Percentiles rank a stretch among this genome's conserved stretches.
Evolutionary conservation across 2,797 vertebrate genomes (phyloP).

Genomic region (Clarias laeviceps): DNA sequence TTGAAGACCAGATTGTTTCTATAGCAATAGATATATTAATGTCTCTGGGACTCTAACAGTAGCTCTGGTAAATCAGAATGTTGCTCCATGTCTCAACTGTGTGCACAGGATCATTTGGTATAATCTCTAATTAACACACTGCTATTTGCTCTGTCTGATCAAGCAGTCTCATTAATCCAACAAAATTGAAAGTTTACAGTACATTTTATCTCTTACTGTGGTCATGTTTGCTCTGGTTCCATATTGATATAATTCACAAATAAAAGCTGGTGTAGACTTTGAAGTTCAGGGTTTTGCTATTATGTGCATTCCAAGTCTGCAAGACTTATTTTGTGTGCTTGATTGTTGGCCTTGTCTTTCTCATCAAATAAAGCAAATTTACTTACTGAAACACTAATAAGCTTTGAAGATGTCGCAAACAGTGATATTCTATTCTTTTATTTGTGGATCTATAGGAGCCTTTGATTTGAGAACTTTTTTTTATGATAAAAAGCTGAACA

Average conservation of each 20-base stretch:
- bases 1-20: not conserved
- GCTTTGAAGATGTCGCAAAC: slow-evolving; percentile 44
- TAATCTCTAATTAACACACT: slow-evolving; percentile 82
- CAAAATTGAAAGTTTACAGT: slow-evolving; percentile 77
- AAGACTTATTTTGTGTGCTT: slow-evolving; percentile 37
- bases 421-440: slow-evolving; percentile 14
- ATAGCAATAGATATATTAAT: slow-evolving; percentile 42
- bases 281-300: slow-evolving; percentile 56
- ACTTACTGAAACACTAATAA: slow-evolving; percentile 45
- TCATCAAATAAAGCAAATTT: slow-evolving; percentile 62
- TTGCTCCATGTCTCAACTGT: slow-evolving; percentile 64
- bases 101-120: slow-evolving; percentile 73
- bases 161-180: slow-evolving; percentile 78
- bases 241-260: slow-evolving; percentile 66
- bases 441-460: slow-evolving; percentile 23
- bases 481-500: slow-evolving; percentile 19
- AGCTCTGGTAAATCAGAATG: slow-evolving; percentile 47
- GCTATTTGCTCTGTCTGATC: slow-evolving; percentile 81
- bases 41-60: slow-evolving; percentile 40
- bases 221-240: slow-evolving; percentile 70
- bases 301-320: slow-evolving; percentile 41
- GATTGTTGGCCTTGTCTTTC: slow-evolving; percentile 38
- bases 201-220: slow-evolving; percentile 64
- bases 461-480: not conserved
- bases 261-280: slow-evolving; percentile 67